Base-by-base conservation (phyloP, 2,113 vertebrate genomes). In the Parus major region DNA sequence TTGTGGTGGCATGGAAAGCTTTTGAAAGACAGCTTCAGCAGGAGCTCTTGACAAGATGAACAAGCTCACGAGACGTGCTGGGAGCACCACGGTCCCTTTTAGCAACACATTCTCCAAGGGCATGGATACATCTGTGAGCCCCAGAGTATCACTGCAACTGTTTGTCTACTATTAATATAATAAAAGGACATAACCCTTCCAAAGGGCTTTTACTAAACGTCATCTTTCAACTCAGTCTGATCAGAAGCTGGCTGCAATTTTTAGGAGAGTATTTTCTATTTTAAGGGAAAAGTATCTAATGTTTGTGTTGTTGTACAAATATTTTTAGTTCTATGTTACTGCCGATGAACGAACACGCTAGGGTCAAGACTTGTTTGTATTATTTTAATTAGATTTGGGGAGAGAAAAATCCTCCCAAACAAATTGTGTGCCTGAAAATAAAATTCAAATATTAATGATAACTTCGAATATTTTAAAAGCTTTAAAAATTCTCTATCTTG, bases 391-490 rank as follows among this genome's bases (percentile, higher is more conserved):
- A 92, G 76, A 77, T 71, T 15, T 84, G 23, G 47, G 63, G 64
- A 78, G 47, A 93, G 52, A 75, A 94, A 70, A 94, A 86, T 52
- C 80, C 60, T 75, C 82, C 47, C 52, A 91, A 95, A 94, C 59
- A 95, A 82, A 76, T 61, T 53, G 25, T 61, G 47, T 41, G 86
- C 76, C 72, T 75, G 52, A 89, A 97, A 96, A 97, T 90, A 96
- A 94, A 97, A 92, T 89, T 86, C 92, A 95, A 95, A 96, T 56
- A 96, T 82, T 93, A 91, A 97, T 9, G n/a, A 90, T 82, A 92
- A 95, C 77, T 92, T 72, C 20, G 49, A 94, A 90, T 95, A 97
- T 95, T 96, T 95, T 93, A 94, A 94, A 97, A 95, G 82, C 85
- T 94, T 94, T 89, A 90, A 88, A 95, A 95, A 83, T 93, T 91